Percentiles rank a stretch among this genome's conserved stretches.
Evolutionary conservation across 2,888 invertebrate species (phyloP).

Genomic region (Conchocele bisecta): DNA sequence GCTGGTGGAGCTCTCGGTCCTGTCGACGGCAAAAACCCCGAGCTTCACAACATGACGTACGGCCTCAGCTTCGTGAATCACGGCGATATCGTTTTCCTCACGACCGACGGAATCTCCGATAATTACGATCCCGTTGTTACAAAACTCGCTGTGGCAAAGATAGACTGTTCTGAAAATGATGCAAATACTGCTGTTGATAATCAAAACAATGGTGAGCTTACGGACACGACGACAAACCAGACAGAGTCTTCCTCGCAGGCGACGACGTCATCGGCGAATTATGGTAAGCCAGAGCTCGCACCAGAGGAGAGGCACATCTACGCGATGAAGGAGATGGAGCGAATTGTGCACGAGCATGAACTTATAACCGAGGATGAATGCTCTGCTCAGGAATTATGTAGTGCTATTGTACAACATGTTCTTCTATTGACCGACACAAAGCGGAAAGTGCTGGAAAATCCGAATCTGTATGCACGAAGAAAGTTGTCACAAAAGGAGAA

Average conservation of each 20-base stretch:
- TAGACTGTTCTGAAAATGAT: conserved; percentile 21
- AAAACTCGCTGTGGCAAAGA: conserved; percentile 87
- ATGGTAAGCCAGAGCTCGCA: conserved; percentile 79
- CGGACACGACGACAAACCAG: conserved; percentile 18
- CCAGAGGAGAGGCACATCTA: conserved; percentile 89
- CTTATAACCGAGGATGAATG: conserved; percentile 79
- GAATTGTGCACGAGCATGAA: conserved; percentile 81
- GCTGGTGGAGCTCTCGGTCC: conserved; percentile 94
- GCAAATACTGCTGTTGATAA: conserved; percentile 13
- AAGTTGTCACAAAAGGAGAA: conserved; percentile 78
- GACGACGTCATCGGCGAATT: conserved; percentile 34
- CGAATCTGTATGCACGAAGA: conserved; percentile 77
- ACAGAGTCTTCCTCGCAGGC: conserved; percentile 57
- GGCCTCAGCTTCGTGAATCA: conserved; percentile 91
- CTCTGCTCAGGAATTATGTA: conserved; percentile 81
- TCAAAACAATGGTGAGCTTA: background rate
- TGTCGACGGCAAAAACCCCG: conserved; percentile 91
- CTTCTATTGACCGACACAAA: conserved; percentile 89
- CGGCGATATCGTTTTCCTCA: conserved; percentile 93
- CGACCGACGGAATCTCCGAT: conserved; percentile 95
- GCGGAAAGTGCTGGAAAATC: conserved; percentile 91
- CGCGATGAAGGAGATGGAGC: conserved; percentile 86
- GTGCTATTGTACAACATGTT: conserved; percentile 81
- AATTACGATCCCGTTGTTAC: conserved; percentile 96
- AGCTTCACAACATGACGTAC: conserved; percentile 93